These are phyloP conservation scores for Intoshia linei DNA, from an alignment of 1,140 invertebrate genomes.

Conservation along the genomic window DNA sequence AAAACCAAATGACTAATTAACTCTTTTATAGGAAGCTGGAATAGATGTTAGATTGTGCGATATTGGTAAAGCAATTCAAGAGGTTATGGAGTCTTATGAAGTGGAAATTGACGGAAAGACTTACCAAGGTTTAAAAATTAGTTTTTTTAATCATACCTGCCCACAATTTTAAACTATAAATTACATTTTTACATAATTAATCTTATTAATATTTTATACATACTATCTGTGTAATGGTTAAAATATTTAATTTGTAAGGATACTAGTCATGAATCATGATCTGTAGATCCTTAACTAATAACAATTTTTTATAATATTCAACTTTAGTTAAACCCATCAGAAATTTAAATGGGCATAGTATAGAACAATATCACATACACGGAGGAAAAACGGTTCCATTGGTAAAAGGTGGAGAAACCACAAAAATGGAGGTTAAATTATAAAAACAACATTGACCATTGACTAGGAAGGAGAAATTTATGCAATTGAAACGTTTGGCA, in stretches of 20 bases:
- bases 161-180: too few species aligned
- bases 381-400: conserved; percentile 97
- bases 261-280: background rate
- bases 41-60: conserved; percentile 89
- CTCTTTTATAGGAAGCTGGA: conserved; percentile 33
- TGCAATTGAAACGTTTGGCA: conserved; percentile 96
- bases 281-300: background rate
- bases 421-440: conserved; percentile 45
- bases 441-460: conserved; percentile 9
- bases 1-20: conserved; percentile 2
- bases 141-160: too few species aligned
- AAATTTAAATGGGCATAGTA: conserved; percentile 89
- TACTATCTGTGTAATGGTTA: background rate
- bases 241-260: background rate
- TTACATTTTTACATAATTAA: background rate
- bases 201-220: background rate
- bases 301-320: conserved; percentile 4
- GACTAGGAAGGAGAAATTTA: conserved; percentile 66
- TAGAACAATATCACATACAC: conserved; percentile 80
- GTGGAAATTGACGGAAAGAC: conserved; percentile 81
- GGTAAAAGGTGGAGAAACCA: conserved; percentile 83
- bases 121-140: conserved; percentile 31
- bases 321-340: conserved; percentile 65
- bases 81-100: conserved; percentile 98
- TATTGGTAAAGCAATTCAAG: conserved; percentile 78